phyloP scores from a whole-genome alignment of 2,888 invertebrate species.

The Argyra leucocephala region DNA sequence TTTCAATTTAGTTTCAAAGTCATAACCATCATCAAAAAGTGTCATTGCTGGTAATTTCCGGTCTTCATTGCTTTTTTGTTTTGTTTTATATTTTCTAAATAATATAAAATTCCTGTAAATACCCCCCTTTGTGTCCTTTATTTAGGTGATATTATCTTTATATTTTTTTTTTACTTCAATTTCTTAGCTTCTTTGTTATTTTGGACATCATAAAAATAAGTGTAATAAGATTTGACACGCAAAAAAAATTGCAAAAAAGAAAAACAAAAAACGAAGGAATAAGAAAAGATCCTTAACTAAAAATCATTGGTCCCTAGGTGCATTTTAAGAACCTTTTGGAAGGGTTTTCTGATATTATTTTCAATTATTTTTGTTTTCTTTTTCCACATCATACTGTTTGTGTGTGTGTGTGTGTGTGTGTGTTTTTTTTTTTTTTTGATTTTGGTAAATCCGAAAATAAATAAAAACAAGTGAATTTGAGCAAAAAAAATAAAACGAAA shows the following conservation, averaged over 20 bases:
- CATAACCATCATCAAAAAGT: neutral
- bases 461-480: neutral
- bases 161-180: neutral
- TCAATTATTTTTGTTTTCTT: neutral
- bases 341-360: conserved; percentile 3
- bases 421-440: neutral
- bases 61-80: neutral
- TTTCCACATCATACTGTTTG: no score
- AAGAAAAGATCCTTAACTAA: neutral
- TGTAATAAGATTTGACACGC: neutral
- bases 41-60: conserved; percentile 3
- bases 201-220: neutral
- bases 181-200: neutral
- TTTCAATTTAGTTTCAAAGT: neutral
- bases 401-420: no score
- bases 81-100: neutral
- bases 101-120: neutral
- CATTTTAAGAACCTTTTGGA: neutral
- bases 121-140: neutral
- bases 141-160: neutral
- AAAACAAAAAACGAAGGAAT: neutral
- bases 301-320: neutral
- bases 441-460: neutral
- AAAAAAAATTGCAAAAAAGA: neutral
- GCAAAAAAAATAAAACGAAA: no score